These are phyloP conservation scores for Scolanthus callimorphus DNA, from an alignment of 92 coral and sea anemone species.

Conservation along the genomic window DNA sequence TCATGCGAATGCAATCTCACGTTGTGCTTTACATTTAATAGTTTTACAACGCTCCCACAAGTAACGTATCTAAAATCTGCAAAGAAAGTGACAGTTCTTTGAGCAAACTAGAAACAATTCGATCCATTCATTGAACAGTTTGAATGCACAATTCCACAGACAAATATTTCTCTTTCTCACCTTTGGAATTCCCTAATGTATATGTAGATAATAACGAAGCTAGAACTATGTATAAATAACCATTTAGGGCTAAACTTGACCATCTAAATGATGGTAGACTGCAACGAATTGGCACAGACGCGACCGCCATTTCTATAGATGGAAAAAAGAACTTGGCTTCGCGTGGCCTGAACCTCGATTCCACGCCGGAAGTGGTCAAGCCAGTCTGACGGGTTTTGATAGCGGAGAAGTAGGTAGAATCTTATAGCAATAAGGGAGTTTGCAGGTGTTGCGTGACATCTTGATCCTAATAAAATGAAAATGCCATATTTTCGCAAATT, in stretches of 20 bases:
- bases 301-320: slow-evolving; percentile 58
- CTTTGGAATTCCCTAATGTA: slow-evolving; percentile 58
- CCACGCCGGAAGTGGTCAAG: slow-evolving; percentile 29
- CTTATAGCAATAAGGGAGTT: too few relatives aligned
- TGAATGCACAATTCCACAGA: neutral
- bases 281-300: neutral
- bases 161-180: slow-evolving; percentile 31
- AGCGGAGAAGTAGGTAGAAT: too few relatives aligned
- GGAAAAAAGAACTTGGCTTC: slow-evolving; percentile 16
- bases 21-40: slow-evolving; percentile 75
- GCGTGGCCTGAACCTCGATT: slow-evolving; percentile 50
- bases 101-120: too few relatives aligned
- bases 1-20: slow-evolving; percentile 96
- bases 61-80: slow-evolving; percentile 94
- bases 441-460: too few relatives aligned
- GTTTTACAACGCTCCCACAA: slow-evolving; percentile 94
- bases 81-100: too few relatives aligned
- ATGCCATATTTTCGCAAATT: too few relatives aligned
- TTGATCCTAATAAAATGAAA: too few relatives aligned
- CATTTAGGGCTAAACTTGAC: slow-evolving; percentile 12
- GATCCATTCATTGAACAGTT: neutral
- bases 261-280: slow-evolving; percentile 1
- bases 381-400: too few relatives aligned
- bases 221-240: slow-evolving; percentile 57
- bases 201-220: slow-evolving; percentile 38